These are phyloP conservation scores for Australoheros scitulus DNA, from an alignment of 2,113 vertebrate genomes.

Conservation along the genomic window DNA sequence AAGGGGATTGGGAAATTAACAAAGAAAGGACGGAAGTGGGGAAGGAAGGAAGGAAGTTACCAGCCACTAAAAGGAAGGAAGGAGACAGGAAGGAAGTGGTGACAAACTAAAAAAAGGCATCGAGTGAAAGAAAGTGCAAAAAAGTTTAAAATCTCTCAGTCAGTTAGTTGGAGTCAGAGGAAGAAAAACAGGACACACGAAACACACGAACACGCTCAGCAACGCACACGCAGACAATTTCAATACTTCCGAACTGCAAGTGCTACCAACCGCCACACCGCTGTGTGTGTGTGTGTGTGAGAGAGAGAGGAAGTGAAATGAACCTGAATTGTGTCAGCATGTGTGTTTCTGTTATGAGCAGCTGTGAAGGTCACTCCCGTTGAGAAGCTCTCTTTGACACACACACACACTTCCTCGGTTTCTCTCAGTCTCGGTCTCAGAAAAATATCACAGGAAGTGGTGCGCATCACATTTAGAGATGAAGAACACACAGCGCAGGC, in stretches of 20 bases:
- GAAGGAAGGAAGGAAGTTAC: background rate
- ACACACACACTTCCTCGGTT: background rate
- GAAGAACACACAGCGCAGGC: background rate
- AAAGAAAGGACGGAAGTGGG: background rate
- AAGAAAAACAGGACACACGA: background rate
- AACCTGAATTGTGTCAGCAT: background rate
- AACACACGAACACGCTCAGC: background rate
- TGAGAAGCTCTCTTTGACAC: background rate
- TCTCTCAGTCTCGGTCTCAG: background rate
- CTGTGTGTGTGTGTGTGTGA: background rate
- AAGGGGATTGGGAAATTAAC: background rate
- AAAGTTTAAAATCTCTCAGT: background rate
- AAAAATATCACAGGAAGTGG: conserved; percentile 18
- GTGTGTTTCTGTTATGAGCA: background rate
- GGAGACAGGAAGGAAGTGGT: conserved; percentile 13
- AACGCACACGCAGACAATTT: background rate
- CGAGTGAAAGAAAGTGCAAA: background rate
- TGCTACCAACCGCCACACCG: background rate
- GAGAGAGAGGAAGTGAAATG: conserved; percentile 33
- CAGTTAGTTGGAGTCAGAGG: background rate
- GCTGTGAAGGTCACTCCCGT: conserved; percentile 6
- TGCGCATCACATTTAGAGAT: background rate
- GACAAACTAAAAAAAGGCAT: background rate
- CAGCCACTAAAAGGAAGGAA: background rate
- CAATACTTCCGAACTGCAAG: background rate